Percentiles rank a stretch among this genome's conserved stretches.
These are phyloP conservation scores for Craterocephalus amniculus DNA, from an alignment of 2,797 vertebrate genomes.

Conservation along the genomic window DNA sequence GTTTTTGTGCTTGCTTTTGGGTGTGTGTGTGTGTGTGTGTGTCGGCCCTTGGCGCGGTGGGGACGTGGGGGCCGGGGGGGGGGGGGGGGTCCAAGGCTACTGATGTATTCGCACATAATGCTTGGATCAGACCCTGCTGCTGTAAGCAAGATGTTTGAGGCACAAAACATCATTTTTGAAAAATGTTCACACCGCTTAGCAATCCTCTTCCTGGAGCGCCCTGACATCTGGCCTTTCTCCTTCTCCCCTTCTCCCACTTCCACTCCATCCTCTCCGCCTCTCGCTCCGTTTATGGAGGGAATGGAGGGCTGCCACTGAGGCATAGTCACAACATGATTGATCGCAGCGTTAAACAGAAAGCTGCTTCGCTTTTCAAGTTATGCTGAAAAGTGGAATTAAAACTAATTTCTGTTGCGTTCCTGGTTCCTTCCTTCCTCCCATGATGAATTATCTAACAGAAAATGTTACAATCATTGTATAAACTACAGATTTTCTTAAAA, in stretches of 20 bases:
- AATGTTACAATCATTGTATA: not conserved
- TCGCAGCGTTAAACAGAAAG: constrained; percentile 29
- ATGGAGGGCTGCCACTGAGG: constrained; percentile 35
- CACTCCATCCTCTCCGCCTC: constrained; percentile 66
- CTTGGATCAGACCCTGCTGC: constrained; percentile 89
- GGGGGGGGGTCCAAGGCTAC: constrained; percentile 77
- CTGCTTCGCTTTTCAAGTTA: constrained; percentile 30
- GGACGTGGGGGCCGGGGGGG: constrained; percentile 7
- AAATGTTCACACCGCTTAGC: constrained; percentile 83
- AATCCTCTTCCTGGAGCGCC: constrained; percentile 76
- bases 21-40: constrained; percentile 39
- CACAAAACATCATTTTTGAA: constrained; percentile 83
- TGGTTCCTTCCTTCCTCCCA: not conserved
- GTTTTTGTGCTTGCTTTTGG: constrained; percentile 50
- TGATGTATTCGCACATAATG: constrained; percentile 89
- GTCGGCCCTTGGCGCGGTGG: constrained; percentile 54
- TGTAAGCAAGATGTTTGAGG: constrained; percentile 90
- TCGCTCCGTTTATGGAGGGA: constrained; percentile 36
- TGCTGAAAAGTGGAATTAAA: constrained; percentile 13
- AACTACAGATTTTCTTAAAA: too few species aligned
- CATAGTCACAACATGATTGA: constrained; percentile 47
- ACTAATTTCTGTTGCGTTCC: not conserved
- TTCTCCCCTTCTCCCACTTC: constrained; percentile 68
- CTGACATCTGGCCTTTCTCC: constrained; percentile 80
- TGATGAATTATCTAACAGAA: not conserved